Conservation (phyloP, 2,888 invertebrate genomes). For the Acleris laterana region DNA sequence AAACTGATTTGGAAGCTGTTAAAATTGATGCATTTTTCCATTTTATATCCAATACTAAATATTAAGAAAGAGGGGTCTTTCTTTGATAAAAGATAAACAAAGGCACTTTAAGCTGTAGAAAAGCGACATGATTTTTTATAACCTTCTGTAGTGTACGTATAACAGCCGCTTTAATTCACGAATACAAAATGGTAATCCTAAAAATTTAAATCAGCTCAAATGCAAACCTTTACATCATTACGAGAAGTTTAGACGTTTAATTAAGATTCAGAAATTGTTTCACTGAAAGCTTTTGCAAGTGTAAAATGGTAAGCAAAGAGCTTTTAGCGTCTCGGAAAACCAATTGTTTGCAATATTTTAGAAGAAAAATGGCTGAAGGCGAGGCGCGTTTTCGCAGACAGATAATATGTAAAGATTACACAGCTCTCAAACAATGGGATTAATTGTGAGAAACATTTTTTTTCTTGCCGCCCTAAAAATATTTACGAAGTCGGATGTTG, state of each 20-base stretch:
- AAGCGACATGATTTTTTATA: too few species aligned
- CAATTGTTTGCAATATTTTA: constrained; percentile 18
- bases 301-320: constrained; percentile 21
- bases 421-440: constrained; percentile 30
- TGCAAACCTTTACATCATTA: constrained; percentile 32
- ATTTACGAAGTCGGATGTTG: constrained; percentile 8
- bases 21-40: too few species aligned
- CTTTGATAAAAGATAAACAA: too few species aligned
- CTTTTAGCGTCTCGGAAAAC: constrained; percentile 23
- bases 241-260: constrained; percentile 23
- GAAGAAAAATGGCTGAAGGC: constrained; percentile 2
- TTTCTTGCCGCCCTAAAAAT: constrained; percentile 5
- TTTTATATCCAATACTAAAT: too few species aligned
- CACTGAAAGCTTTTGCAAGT: constrained; percentile 24
- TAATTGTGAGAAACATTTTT: constrained; percentile 23
- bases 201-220: constrained; percentile 21
- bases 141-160: too few species aligned
- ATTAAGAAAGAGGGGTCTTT: too few species aligned
- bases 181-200: constrained; percentile 14
- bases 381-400: neutral
- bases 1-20: too few species aligned
- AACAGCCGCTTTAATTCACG: constrained; percentile 3
- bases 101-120: too few species aligned
- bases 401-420: constrained; percentile 31
- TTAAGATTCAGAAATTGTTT: constrained; percentile 25